Percentiles rank a stretch among this genome's conserved stretches.
These are phyloP conservation scores for Tetranychus truncatus DNA, from an alignment of 2,888 invertebrate species.

Conservation along the genomic window DNA sequence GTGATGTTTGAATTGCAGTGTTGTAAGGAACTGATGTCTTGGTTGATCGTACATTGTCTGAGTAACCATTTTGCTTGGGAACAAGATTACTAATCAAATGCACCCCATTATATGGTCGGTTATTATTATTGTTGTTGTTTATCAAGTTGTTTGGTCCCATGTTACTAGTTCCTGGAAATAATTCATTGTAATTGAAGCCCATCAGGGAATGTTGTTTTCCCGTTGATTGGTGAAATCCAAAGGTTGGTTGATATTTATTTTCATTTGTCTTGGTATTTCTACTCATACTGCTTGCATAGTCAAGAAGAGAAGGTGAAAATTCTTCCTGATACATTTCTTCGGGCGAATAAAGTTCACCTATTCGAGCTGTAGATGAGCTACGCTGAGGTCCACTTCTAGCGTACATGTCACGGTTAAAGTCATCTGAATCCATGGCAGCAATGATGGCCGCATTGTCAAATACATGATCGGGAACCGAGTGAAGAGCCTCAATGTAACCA, in stretches of 20 bases:
- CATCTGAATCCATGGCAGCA: conserved; percentile 5
- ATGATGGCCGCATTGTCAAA: conserved; percentile 8
- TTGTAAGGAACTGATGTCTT: background rate
- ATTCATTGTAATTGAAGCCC: background rate
- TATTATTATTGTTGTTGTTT: background rate
- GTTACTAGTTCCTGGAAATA: background rate
- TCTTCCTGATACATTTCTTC: conserved; percentile 3
- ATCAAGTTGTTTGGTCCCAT: background rate
- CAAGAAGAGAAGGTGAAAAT: background rate
- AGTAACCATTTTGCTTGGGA: background rate
- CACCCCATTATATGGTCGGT: background rate
- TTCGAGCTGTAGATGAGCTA: background rate
- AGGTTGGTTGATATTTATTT: background rate
- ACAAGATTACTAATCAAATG: conserved; percentile 3
- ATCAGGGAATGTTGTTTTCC: background rate
- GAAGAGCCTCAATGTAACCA: background rate
- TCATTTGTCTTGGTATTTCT: background rate
- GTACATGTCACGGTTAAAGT: conserved; percentile 2
- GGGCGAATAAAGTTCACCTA: background rate
- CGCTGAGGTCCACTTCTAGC: background rate
- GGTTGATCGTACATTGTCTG: background rate
- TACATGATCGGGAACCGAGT: background rate
- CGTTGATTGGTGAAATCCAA: background rate
- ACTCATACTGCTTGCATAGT: background rate
- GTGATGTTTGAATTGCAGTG: background rate